Evolutionary conservation across 2,888 invertebrate genomes (phyloP).

Genomic region (Marasmarcha lunaedactyla): DNA sequence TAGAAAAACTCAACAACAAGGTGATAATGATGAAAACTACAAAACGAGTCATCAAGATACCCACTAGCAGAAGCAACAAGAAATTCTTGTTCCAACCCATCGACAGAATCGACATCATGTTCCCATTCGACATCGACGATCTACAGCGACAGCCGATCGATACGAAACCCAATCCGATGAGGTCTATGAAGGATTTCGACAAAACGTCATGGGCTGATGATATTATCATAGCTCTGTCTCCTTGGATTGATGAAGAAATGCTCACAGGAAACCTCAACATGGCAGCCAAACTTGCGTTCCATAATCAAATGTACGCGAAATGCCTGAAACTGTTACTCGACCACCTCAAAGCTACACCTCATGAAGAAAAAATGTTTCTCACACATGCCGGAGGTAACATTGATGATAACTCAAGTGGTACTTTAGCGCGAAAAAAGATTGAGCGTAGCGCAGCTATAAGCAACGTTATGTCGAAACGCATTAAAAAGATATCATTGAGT

Average conservation of each 20-base stretch:
- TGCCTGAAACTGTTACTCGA: conserved; percentile 38
- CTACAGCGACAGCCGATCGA: conserved; percentile 37
- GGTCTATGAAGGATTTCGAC: conserved; percentile 38
- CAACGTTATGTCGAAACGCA: conserved; percentile 45
- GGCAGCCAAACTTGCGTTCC: conserved; percentile 51
- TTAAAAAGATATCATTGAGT: conserved; percentile 46
- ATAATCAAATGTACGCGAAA: conserved; percentile 38
- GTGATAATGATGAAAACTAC: conserved; percentile 79
- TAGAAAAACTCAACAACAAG: conserved; percentile 68
- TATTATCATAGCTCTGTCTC: conserved; percentile 37
- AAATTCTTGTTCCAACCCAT: conserved; percentile 51
- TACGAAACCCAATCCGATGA: conserved; percentile 35
- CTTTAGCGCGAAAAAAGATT: conserved; percentile 23
- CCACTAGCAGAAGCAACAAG: conserved; percentile 47
- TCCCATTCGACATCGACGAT: conserved; percentile 43
- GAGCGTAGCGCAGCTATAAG: conserved; percentile 39
- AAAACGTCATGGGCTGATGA: conserved; percentile 52
- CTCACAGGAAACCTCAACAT: conserved; percentile 40
- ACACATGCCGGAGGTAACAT: conserved; percentile 31
- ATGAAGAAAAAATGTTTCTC: conserved; percentile 28
- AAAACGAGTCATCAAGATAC: conserved; percentile 78
- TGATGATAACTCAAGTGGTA: conserved; percentile 15
- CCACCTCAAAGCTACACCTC: conserved; percentile 29
- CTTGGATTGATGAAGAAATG: conserved; percentile 41
- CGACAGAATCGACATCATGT: conserved; percentile 50